These are phyloP conservation scores for Pristionchus arcanus DNA, from an alignment of 2,888 invertebrate genomes.

Conservation along the genomic window DNA sequence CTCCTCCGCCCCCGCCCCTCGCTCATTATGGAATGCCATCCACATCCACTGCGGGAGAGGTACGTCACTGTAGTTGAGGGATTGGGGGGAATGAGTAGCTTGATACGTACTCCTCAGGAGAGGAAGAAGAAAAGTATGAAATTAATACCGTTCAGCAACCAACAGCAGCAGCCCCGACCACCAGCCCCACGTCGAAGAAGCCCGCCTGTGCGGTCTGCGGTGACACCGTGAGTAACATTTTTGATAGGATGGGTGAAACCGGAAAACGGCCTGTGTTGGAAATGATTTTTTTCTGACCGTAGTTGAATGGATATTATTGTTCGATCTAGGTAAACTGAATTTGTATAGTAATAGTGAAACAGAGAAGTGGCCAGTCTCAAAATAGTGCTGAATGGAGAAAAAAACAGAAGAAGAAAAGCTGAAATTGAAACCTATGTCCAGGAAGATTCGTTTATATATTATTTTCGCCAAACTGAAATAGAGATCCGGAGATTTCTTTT, in stretches of 20 bases:
- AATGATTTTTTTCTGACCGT: neutral
- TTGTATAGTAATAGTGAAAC: neutral
- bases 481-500: no score
- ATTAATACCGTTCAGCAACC: neutral
- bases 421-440: no score
- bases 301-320: neutral
- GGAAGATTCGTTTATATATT: no score
- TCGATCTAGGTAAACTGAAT: neutral
- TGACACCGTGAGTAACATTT: neutral
- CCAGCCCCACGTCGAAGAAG: neutral
- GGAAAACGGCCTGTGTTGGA: neutral
- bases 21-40: neutral
- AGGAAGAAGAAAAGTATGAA: no score
- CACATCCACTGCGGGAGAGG: neutral
- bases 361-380: neutral
- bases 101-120: no score
- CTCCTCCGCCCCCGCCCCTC: neutral
- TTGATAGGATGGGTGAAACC: neutral
- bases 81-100: no score
- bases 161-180: neutral
- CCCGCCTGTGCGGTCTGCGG: slow-evolving; percentile 25
- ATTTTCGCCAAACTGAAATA: no score
- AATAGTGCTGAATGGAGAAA: no score
- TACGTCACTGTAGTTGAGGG: neutral
- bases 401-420: no score